A percentile compares a stretch with the other conserved stretches of the same genome.
Evolutionary conservation across 2,113 vertebrate genomes (phyloP).

Genomic region (Corythaeola cristata): DNA sequence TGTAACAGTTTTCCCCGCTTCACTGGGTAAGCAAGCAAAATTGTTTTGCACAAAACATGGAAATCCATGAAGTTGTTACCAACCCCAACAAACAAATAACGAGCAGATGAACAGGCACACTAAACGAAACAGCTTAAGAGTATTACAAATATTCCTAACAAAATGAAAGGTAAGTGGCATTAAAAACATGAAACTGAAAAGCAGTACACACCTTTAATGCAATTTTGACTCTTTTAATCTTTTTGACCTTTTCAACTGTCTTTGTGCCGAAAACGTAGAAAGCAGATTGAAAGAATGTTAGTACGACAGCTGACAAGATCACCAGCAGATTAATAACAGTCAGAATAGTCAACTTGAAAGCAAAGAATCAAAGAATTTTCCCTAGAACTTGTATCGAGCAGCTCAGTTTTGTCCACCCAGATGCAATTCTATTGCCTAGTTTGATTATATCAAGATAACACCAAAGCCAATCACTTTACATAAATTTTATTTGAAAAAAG

Average conservation of each 20-base stretch:
- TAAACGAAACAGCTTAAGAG: conserved; percentile 45
- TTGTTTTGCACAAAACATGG: conserved; percentile 59
- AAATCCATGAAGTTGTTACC: conserved; percentile 38
- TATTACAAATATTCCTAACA: conserved; percentile 70
- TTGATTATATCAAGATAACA: conserved; percentile 6
- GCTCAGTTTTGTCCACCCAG: conserved; percentile 20
- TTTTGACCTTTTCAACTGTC: conserved; percentile 99
- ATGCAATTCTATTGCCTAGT: background rate
- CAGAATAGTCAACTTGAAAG: conserved; percentile 79
- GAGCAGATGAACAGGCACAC: conserved; percentile 72
- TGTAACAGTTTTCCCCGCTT: conserved; percentile 82
- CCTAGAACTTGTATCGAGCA: background rate
- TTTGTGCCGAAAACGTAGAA: conserved; percentile 90
- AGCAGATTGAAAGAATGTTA: conserved; percentile 94
- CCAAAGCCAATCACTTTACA: background rate
- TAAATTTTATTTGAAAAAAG: background rate
- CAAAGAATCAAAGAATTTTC: conserved; percentile 27
- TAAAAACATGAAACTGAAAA: conserved; percentile 84
- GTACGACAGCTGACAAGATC: conserved; percentile 91
- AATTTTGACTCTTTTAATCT: conserved; percentile 99
- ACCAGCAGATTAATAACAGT: conserved; percentile 83
- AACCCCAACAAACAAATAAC: conserved; percentile 52
- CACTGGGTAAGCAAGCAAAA: conserved; percentile 73
- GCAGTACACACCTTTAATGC: conserved; percentile 99
- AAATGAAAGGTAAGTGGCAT: conserved; percentile 77